These are phyloP conservation scores for Aspidiotus rigidus DNA, from an alignment of 2,888 invertebrate species.

Conservation along the genomic window DNA sequence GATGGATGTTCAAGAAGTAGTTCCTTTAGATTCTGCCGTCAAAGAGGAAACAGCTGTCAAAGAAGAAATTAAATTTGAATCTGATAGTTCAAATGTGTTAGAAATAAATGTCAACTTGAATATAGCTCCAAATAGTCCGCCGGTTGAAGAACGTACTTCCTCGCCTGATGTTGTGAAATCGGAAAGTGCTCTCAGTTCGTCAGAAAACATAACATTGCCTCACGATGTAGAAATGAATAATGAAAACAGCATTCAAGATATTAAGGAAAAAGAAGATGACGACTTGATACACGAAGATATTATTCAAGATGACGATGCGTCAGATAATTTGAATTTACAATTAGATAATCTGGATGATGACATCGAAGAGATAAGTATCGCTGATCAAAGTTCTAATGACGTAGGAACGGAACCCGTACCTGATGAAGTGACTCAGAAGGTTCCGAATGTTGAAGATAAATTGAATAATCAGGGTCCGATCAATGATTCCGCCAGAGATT, in stretches of 20 bases:
- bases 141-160: neutral
- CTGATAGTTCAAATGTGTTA: neutral
- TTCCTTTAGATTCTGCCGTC: neutral
- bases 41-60: neutral
- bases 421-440: conserved; percentile 40
- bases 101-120: neutral
- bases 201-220: neutral
- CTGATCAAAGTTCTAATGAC: neutral
- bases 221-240: neutral
- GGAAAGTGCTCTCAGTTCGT: neutral
- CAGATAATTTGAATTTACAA: neutral
- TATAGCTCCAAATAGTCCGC: neutral
- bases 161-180: neutral
- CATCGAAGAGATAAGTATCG: neutral
- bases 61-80: neutral
- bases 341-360: neutral
- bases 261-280: neutral
- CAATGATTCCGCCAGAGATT: conserved; percentile 60
- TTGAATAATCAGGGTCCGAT: conserved; percentile 45
- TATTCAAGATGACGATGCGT: neutral
- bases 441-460: neutral
- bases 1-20: neutral
- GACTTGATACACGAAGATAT: neutral
- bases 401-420: neutral
- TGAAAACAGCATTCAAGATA: neutral